phyloP scores from a whole-genome alignment of 37 sponge, comb jelly and placozoan genomes.

The Beroe ovata region DNA sequence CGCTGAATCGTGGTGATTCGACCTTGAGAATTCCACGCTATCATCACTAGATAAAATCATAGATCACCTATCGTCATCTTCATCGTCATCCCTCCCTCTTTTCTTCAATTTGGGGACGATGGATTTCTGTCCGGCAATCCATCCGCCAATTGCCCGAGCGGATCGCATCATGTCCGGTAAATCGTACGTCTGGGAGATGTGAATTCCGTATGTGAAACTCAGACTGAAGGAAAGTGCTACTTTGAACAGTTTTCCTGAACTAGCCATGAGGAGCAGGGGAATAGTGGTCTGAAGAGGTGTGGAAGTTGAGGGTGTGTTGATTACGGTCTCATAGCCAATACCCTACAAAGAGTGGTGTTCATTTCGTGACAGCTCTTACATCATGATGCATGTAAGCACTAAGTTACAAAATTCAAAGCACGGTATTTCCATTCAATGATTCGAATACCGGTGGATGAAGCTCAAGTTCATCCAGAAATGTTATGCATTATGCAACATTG shows the following conservation, averaged over 20 bases:
- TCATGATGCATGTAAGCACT: no score
- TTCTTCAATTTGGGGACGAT: not conserved
- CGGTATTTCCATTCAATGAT: no score
- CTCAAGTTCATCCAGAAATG: no score
- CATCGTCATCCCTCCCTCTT: constrained; percentile 20
- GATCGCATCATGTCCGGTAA: constrained; percentile 17
- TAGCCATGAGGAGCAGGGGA: not conserved
- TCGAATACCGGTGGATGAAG: no score
- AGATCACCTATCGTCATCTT: constrained; percentile 24
- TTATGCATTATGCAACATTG: no score
- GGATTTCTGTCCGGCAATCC: not conserved
- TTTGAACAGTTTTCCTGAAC: not conserved
- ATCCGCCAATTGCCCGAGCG: not conserved
- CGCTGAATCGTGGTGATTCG: not conserved
- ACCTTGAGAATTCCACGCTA: not conserved
- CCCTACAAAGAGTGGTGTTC: no score
- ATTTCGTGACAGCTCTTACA: no score
- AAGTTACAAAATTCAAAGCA: no score
- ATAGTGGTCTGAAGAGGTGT: no score
- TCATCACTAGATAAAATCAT: not conserved
- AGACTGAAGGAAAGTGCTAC: constrained; percentile 4
- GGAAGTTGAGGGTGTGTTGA: no score
- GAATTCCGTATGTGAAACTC: constrained; percentile 29
- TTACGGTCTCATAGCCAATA: no score
- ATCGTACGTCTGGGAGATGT: constrained; percentile 47